Evolutionary conservation across 2,888 invertebrate genomes (phyloP).

Genomic region (Napeogenes sylphis): DNA sequence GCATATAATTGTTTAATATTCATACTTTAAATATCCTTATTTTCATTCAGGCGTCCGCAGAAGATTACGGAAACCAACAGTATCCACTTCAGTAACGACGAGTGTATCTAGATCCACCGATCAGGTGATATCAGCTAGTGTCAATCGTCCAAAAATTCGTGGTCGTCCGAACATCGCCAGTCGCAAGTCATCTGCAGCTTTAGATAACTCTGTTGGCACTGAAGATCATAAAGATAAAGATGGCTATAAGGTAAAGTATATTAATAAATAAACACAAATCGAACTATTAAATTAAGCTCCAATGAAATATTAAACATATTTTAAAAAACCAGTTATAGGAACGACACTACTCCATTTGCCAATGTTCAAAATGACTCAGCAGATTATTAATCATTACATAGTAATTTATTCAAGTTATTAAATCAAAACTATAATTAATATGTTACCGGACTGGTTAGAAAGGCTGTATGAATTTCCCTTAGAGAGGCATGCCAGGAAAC

Average conservation of each 20-base stretch:
- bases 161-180: constrained; percentile 78
- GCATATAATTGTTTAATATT: too few species aligned
- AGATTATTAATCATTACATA: background rate
- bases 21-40: background rate
- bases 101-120: constrained; percentile 79
- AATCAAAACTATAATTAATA: background rate
- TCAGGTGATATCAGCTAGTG: constrained; percentile 71
- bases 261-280: background rate
- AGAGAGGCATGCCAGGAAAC: constrained; percentile 42
- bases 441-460: constrained; percentile 30
- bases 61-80: constrained; percentile 82
- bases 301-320: background rate
- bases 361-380: background rate
- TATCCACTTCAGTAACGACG: constrained; percentile 78
- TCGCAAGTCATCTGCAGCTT: constrained; percentile 73
- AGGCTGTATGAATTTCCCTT: constrained; percentile 34
- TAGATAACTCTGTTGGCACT: constrained; percentile 75
- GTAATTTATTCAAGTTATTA: background rate
- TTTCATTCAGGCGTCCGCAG: constrained; percentile 77
- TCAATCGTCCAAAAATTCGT: constrained; percentile 82
- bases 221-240: constrained; percentile 82
- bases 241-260: constrained; percentile 79
- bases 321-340: background rate
- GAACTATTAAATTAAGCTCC: too few species aligned
- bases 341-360: too few species aligned